Evolutionary conservation across 2,888 invertebrate genomes (phyloP), one percentile per base, ranked within the genome.

Genomic region (Bimastos eiseni): DNA sequence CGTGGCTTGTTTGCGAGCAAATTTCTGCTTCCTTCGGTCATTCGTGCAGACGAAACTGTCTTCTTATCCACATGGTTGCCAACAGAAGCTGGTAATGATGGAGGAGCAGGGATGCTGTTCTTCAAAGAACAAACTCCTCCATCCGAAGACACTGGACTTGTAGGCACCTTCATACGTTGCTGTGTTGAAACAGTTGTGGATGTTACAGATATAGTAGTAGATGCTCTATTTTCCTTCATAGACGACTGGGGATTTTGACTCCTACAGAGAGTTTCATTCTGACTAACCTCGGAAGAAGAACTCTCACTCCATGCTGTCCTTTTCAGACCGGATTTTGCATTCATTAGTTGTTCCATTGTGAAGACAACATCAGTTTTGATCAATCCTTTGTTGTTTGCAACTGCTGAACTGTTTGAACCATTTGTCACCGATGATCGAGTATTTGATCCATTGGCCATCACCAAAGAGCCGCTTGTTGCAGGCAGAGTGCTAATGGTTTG

Each of bases 1-100:
- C 93, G 36, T 21, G 86, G n/a, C 30, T 70, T 70, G 70, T n/a
- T 70, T 70, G 70, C n/a, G n/a, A 70, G 70, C 8, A 8, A n/a
- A 70, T 70, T 70, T 70, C n/a, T 70, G n/a, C n/a, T 70, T 70
- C 70, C 70, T 70, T 70, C n/a, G n/a, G 70, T 70, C 70, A 1
- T 70, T 70, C 70, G 70, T 70, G 30, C 70, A 30, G 70, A n/a
- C n/a, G n/a, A 8, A 30, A 30, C 70, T n/a, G 70, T 70, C 70
- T 70, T 70, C 70, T 70, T 70, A n/a, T 70, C 70, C 6, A 70
- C n/a, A n/a, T 70, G 70, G 70, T 70, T 70, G 70, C 70, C 70
- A 70, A n/a, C 70, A n/a, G n/a, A 70, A 70, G 70, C 70, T 70
- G n/a, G 70, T n/a, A 70, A 70, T 8, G n/a, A 6, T n/a, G 70